A percentile compares a stretch with the other conserved stretches of the same genome.
phyloP scores from a whole-genome alignment of 2,888 invertebrate genomes.

The Cyclophora albipunctata region DNA sequence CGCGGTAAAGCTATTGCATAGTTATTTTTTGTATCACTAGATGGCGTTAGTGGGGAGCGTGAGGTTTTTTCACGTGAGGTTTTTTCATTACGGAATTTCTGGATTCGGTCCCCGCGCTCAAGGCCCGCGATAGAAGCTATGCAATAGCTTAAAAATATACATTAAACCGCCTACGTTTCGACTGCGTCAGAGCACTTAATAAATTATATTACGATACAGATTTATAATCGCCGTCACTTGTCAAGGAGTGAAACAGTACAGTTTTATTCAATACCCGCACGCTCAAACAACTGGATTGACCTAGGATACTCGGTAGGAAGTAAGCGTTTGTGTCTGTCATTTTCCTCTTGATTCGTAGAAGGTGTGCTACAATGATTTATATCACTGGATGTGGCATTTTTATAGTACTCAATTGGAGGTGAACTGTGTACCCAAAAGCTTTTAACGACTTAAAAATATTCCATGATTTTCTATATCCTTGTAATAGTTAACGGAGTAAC shows the following conservation, averaged over 20 bases:
- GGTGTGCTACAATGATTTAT: constrained; percentile 21
- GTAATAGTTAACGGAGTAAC: constrained; percentile 18
- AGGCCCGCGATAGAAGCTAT: neutral
- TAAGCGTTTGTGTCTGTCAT: constrained; percentile 51
- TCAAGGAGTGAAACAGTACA: constrained; percentile 1
- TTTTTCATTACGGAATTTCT: too few species aligned
- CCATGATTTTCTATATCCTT: constrained; percentile 29
- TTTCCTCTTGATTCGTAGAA: constrained; percentile 56
- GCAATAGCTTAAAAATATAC: too few species aligned
- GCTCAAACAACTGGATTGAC: constrained; percentile 52
- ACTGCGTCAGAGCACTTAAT: too few species aligned
- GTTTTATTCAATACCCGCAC: constrained; percentile 13
- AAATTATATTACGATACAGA: too few species aligned
- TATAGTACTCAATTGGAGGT: neutral
- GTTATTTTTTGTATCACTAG: too few species aligned
- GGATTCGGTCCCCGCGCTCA: too few species aligned
- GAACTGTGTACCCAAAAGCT: neutral
- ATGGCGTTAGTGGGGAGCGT: too few species aligned
- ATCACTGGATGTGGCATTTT: constrained; percentile 24
- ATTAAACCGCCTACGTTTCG: neutral
- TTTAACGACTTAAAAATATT: constrained; percentile 12
- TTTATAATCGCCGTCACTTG: too few species aligned
- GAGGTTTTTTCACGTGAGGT: too few species aligned
- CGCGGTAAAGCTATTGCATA: too few species aligned
- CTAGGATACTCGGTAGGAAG: constrained; percentile 64